Percentiles rank a stretch among this genome's conserved stretches.
Evolutionary conservation across 1,140 invertebrate genomes (phyloP).

Genomic region (Thrips palmi): DNA sequence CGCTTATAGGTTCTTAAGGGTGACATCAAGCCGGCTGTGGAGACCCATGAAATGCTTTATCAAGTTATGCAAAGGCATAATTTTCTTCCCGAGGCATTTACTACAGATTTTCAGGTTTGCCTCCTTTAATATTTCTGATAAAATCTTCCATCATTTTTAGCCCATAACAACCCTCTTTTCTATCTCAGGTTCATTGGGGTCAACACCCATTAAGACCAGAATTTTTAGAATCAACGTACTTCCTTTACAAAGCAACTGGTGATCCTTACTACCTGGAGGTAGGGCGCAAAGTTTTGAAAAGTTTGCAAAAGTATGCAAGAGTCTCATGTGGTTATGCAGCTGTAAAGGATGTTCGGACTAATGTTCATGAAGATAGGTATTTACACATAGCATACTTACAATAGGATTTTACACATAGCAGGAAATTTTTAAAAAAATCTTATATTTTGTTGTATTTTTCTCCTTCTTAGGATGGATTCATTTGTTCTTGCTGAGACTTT

Average conservation of each 20-base stretch:
- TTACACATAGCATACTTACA: slow-evolving; percentile 1
- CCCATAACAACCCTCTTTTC: background rate
- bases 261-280: slow-evolving; percentile 93
- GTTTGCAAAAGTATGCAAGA: slow-evolving; percentile 72
- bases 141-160: slow-evolving; percentile 8
- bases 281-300: slow-evolving; percentile 76
- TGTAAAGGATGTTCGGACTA: slow-evolving; percentile 85
- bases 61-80: slow-evolving; percentile 94
- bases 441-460: background rate
- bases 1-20: slow-evolving; percentile 56
- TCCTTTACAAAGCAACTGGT: slow-evolving; percentile 82
- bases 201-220: slow-evolving; percentile 93
- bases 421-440: background rate
- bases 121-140: slow-evolving; percentile 10
- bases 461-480: slow-evolving; percentile 70
- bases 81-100: slow-evolving; percentile 95
- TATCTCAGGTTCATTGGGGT: slow-evolving; percentile 78
- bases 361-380: slow-evolving; percentile 63
- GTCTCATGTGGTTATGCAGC: slow-evolving; percentile 95
- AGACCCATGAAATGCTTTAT: slow-evolving; percentile 93
- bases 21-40: slow-evolving; percentile 88
- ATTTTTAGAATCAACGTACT: slow-evolving; percentile 96
- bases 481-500: slow-evolving; percentile 96
- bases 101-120: slow-evolving; percentile 71
- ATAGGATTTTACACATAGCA: background rate